Evolutionary conservation across 2,888 invertebrate genomes (phyloP), one percentile per base, ranked within the genome.

Genomic region (Rambutsinella grinnellia): DNA sequence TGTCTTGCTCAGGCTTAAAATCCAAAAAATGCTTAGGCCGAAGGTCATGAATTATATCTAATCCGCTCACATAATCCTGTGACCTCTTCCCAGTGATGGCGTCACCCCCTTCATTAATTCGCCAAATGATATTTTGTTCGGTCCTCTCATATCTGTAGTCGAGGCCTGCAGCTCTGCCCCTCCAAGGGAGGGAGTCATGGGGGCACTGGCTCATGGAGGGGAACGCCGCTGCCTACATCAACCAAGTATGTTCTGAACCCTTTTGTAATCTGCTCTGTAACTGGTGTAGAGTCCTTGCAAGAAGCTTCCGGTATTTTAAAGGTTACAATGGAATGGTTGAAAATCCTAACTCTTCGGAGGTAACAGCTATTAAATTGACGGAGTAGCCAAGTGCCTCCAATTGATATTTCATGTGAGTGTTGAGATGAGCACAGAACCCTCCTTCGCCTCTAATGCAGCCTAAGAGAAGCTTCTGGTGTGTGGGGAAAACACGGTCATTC

Each of bases 221-320:
- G 80, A 23, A 80, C n/a, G 15, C 80, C 80, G 49, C 72, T 58
- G 1, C 80, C 80, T 2, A 74, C 78, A 63, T 80, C 80, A 19
- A 80, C 49, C 1, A 80, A 8, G 23, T 68, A 79, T 13, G 21
- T 54, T 58, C 57, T 69, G n/a, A 51, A 63, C n/a, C 28, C 51
- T 13, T 27, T 46, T 1, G 21, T 15, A n/a, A 36, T 44, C 1
- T 46, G 36, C 0, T 57, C 46, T 23, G 36, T 62, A 2, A 26
- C 3, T 0, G 44, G 26, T 44, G 36, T 13, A n/a, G n/a, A n/a
- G n/a, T n/a, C n/a, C n/a, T n/a, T n/a, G 6, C 21, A 2, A 19
- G 19, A 17, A 2, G 5, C 5, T 17, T 49, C 46, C 10, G 78
- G 78, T 10, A 78, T 65, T 49, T 17, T 61, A 2, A 78, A 28